A percentile compares a stretch with the other conserved stretches of the same genome.
Evolutionary conservation across 1,140 invertebrate genomes (phyloP).

Genomic region (Tetragonula clypearis): DNA sequence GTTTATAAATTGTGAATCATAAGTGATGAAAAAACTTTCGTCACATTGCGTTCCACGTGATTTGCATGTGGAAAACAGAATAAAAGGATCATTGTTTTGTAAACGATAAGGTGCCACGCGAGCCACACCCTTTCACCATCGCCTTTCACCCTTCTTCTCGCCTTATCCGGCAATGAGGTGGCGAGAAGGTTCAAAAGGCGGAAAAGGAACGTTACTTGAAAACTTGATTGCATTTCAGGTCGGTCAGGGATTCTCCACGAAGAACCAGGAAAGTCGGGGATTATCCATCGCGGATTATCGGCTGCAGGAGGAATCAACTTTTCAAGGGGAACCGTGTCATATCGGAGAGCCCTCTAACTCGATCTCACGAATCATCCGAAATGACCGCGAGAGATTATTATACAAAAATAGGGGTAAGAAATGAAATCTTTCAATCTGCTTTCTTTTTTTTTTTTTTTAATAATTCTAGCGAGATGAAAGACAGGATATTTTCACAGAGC

Average conservation of each 20-base stretch:
- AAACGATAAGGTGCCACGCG: slow-evolving; percentile 41
- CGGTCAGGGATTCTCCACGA: slow-evolving; percentile 8
- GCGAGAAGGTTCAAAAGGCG: slow-evolving; percentile 5
- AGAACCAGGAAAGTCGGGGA: slow-evolving; percentile 32
- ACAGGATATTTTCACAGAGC: not conserved
- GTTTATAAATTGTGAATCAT: too few relatives aligned
- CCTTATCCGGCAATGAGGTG: slow-evolving; percentile 17
- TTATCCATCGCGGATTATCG: slow-evolving; percentile 35
- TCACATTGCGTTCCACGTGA: slow-evolving; percentile 9
- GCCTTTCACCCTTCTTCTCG: slow-evolving; percentile 12
- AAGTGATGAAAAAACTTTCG: not conserved
- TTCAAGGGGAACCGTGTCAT: not conserved
- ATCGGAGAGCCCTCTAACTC: not conserved
- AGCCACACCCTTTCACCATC: slow-evolving; percentile 15
- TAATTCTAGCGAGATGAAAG: not conserved
- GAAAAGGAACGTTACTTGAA: slow-evolving; percentile 44
- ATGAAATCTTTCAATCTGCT: not conserved
- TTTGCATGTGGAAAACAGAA: slow-evolving; percentile 13
- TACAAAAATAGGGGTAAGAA: not conserved
- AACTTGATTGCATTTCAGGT: slow-evolving; percentile 47
- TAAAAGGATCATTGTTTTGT: slow-evolving; percentile 29
- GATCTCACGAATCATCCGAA: not conserved
- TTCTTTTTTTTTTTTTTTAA: not conserved
- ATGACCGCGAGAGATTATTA: not conserved
- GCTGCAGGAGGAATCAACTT: slow-evolving; percentile 4